Percentiles rank a stretch among this genome's conserved stretches.
Evolutionary conservation across 1,140 invertebrate species (phyloP).

Genomic region (Diabrotica virgifera): DNA sequence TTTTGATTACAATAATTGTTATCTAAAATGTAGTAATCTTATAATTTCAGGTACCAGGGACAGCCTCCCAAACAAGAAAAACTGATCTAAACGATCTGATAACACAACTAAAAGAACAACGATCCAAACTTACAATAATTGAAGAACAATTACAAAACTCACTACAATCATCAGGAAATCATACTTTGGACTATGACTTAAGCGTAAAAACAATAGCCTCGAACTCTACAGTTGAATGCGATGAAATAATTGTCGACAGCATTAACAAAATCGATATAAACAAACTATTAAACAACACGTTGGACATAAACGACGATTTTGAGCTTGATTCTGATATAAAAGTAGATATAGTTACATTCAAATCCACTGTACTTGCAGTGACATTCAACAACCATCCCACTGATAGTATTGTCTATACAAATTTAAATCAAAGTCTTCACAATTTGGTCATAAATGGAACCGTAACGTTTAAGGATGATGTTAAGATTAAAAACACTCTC

Average conservation of each 20-base stretch:
- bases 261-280: constrained; percentile 12
- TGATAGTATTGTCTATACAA: constrained; percentile 30
- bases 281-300: constrained; percentile 29
- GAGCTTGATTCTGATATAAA: constrained; percentile 17
- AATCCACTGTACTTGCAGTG: constrained; percentile 23
- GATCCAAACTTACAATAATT: constrained; percentile 8
- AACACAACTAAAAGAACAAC: constrained; percentile 6
- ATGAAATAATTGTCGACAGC: constrained; percentile 9
- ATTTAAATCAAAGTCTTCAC: constrained; percentile 24
- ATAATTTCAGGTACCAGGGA: constrained; percentile 2
- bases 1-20: too few species aligned
- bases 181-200: constrained; percentile 5
- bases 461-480: constrained; percentile 25
- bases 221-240: constrained; percentile 8
- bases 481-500: constrained; percentile 28
- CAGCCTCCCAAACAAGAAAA: neutral
- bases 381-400: constrained; percentile 34
- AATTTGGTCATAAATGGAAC: constrained; percentile 33
- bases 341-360: constrained; percentile 32
- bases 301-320: constrained; percentile 34
- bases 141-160: constrained; percentile 12
- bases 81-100: neutral
- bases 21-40: too few species aligned
- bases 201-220: constrained; percentile 19
- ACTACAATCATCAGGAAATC: constrained; percentile 4